Evolutionary conservation across 2,113 vertebrate species (phyloP).

Genomic region (Thermophis baileyi): DNA sequence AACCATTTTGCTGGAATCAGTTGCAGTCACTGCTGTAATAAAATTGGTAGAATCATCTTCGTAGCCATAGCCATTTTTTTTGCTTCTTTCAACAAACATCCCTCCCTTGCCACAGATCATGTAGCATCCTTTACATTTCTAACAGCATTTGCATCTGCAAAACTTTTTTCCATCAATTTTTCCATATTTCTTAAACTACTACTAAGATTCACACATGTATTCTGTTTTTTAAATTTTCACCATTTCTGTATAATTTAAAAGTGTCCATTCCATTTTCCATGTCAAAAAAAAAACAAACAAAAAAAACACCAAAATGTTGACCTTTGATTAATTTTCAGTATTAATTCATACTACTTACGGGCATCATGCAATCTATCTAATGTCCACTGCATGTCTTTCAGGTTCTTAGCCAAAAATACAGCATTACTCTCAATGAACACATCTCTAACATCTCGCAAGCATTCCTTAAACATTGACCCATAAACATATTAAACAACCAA

Average conservation of each 20-base stretch:
- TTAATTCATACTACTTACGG: too few relatives aligned
- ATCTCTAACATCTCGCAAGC: too few relatives aligned
- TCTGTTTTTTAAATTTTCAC: background rate
- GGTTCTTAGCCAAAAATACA: too few relatives aligned
- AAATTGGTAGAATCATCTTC: background rate
- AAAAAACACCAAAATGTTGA: background rate
- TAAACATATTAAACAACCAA: too few relatives aligned
- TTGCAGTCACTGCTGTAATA: background rate
- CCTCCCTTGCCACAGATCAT: background rate
- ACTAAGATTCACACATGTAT: background rate
- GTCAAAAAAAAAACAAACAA: background rate
- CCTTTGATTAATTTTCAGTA: background rate
- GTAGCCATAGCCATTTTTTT: background rate
- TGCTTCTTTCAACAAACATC: background rate
- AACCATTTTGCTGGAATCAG: background rate
- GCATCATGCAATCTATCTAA: too few relatives aligned
- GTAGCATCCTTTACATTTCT: background rate
- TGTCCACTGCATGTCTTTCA: too few relatives aligned
- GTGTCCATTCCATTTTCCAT: background rate
- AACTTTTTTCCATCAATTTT: background rate
- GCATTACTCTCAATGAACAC: too few relatives aligned
- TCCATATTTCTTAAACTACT: background rate
- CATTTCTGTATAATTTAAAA: background rate
- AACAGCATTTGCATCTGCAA: background rate
- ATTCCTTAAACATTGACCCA: too few relatives aligned